Evolutionary conservation across 2,888 invertebrate species (phyloP).

Genomic region (Hyppa rectilinea): DNA sequence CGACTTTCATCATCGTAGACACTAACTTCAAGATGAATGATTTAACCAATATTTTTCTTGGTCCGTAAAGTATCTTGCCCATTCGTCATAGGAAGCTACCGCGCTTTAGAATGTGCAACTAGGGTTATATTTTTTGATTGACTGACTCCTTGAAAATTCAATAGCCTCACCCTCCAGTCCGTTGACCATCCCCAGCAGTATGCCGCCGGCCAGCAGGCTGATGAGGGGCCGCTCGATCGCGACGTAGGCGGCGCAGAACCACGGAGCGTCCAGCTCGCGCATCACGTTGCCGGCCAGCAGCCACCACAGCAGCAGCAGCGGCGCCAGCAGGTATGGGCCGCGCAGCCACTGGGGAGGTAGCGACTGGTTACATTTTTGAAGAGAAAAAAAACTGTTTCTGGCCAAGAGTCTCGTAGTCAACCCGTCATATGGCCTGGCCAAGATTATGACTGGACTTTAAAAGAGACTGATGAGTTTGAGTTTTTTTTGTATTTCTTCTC

Average conservation of each 20-base stretch:
- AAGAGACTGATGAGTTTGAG: neutral
- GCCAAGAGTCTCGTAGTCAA: neutral
- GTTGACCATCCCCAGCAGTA: slow-evolving; percentile 59
- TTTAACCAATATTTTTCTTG: neutral
- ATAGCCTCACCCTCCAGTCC: slow-evolving; percentile 62
- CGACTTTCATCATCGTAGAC: neutral
- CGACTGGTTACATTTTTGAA: neutral
- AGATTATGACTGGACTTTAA: neutral
- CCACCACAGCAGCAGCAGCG: slow-evolving; percentile 66
- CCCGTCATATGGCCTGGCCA: neutral
- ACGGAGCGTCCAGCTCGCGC: slow-evolving; percentile 58
- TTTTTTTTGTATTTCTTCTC: neutral
- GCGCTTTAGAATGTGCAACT: neutral
- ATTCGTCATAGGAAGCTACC: neutral
- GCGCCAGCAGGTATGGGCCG: slow-evolving; percentile 58
- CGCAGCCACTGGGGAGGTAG: slow-evolving; percentile 63
- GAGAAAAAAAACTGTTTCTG: neutral
- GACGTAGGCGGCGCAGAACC: slow-evolving; percentile 68
- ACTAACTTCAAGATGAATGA: neutral
- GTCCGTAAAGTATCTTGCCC: neutral
- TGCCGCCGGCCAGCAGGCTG: slow-evolving; percentile 50
- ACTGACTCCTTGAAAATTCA: neutral
- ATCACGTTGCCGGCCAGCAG: slow-evolving; percentile 70
- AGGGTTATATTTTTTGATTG: neutral
- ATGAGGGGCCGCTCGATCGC: slow-evolving; percentile 77